Percentiles rank a stretch among this genome's conserved stretches.
These are phyloP conservation scores for Papilio helenus DNA, from an alignment of 1,140 invertebrate genomes.

Conservation along the genomic window DNA sequence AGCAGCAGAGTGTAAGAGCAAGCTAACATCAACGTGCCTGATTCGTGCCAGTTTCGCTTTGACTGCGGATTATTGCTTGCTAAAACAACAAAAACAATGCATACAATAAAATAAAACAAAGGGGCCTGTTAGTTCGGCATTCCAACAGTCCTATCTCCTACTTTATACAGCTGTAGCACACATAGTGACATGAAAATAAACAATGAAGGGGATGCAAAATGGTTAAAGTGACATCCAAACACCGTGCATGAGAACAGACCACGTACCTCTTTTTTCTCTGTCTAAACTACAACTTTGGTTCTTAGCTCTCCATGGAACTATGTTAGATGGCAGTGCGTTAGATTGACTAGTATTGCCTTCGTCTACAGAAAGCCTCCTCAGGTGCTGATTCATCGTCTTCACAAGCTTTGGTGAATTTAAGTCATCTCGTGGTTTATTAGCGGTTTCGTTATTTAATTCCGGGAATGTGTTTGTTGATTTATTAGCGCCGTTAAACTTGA, in stretches of 20 bases:
- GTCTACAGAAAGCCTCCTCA: conserved; percentile 75
- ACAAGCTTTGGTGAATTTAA: conserved; percentile 80
- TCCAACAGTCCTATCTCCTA: conserved; percentile 41
- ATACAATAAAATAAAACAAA: conserved; percentile 58
- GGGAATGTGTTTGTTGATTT: conserved; percentile 47
- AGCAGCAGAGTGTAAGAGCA: conserved; percentile 86
- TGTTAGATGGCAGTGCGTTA: conserved; percentile 70
- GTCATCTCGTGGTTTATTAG: conserved; percentile 62
- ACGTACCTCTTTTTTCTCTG: conserved; percentile 78
- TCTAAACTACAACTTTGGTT: conserved; percentile 74
- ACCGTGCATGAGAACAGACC: conserved; percentile 78
- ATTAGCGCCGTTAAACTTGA: conserved; percentile 71
- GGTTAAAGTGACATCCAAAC: conserved; percentile 77
- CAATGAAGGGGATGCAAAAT: conserved; percentile 71
- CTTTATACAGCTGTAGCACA: conserved; percentile 42
- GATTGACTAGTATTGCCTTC: conserved; percentile 72
- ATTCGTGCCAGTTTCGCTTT: conserved; percentile 83
- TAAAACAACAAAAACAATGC: conserved; percentile 66
- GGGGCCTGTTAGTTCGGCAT: conserved; percentile 49
- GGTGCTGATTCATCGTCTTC: conserved; percentile 76
- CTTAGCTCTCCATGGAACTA: conserved; percentile 74
- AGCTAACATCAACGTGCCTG: conserved; percentile 85
- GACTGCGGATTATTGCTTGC: conserved; percentile 76
- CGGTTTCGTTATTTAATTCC: conserved; percentile 52
- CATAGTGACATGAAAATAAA: conserved; percentile 54